phyloP scores from a whole-genome alignment of 2,113 vertebrate genomes.

The Sapajus apella region DNA sequence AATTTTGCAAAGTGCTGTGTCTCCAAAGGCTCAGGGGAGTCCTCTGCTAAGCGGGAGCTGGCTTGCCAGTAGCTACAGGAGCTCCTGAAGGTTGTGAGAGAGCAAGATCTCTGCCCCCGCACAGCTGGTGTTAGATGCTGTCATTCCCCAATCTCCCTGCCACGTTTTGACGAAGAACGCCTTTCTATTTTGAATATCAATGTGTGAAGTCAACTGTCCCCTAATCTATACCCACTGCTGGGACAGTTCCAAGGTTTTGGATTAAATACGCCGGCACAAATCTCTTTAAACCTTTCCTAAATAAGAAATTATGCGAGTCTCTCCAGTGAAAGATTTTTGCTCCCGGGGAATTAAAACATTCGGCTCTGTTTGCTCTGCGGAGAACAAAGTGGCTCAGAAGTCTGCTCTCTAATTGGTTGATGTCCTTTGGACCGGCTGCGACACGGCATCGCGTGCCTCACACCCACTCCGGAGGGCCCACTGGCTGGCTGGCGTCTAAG shows the following conservation, averaged over 20 bases:
- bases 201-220: slow-evolving; percentile 86
- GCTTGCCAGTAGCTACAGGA: slow-evolving; percentile 36
- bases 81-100: slow-evolving; percentile 29
- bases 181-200: slow-evolving; percentile 82
- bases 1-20: not conserved
- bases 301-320: slow-evolving; percentile 84
- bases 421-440: slow-evolving; percentile 80
- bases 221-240: slow-evolving; percentile 83
- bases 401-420: slow-evolving; percentile 81
- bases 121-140: slow-evolving; percentile 65
- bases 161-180: slow-evolving; percentile 68
- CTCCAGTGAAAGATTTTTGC: slow-evolving; percentile 78
- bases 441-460: slow-evolving; percentile 75
- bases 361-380: slow-evolving; percentile 82
- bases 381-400: slow-evolving; percentile 77
- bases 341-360: slow-evolving; percentile 82
- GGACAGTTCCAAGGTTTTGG: slow-evolving; percentile 81
- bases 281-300: slow-evolving; percentile 83
- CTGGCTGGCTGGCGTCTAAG: slow-evolving; percentile 83
- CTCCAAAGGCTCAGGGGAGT: not conserved
- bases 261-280: slow-evolving; percentile 83
- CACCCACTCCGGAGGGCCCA: slow-evolving; percentile 79
- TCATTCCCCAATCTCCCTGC: slow-evolving; percentile 71
- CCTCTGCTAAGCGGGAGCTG: not conserved
- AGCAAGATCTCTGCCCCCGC: not conserved